Evolutionary conservation across 2,888 invertebrate genomes (phyloP), one percentile per base, ranked within the genome.

Genomic region (Linnaemya tessellans): DNA sequence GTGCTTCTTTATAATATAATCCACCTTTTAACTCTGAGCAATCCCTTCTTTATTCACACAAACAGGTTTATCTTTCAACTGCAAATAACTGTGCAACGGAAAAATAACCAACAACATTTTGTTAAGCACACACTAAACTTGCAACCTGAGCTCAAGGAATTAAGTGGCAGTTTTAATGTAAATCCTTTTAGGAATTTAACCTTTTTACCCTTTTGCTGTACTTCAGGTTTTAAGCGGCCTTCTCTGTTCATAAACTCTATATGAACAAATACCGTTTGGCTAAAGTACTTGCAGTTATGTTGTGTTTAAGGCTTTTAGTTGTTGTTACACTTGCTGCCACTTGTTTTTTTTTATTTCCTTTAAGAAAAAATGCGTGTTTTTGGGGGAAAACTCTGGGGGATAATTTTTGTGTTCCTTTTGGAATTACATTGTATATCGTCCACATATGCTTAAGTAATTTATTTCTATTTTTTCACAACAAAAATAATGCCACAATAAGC

Each of bases 271-370:
- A 51, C 49, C 68, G 25, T 78, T 58, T 38, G 68, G 46, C 46
- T 60, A 15, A 65, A 77, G 75, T 77, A 46, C 46, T 46, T 54
- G 22, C 13, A 43, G 75, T 77, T 65, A 54, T 64, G 54, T 49
- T 38, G 22, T 51, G 51, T 43, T 71, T 51, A 41, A 20, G 15
- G 38, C 22, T 64, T 56, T 25, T 65, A 3, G 30, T 65, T 25
- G 18, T 62, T 46, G 41, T 11, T 10, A 9, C 22, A 5, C 30
- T 15, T 5, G n/a, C 18, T 68, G 35, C 22, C 43, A 25, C 30
- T 60, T 30, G 18, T 20, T 60, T 8, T 35, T 43, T n/a, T 43
- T 41, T 11, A 20, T 22, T 46, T 7, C 20, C 13, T 41, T 41
- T 60, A 15, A 30, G 11, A 30, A 30, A 30, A 38, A 60, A 22